Conservation (phyloP, 2,888 invertebrate genomes). For the Yponomeuta malinellus region DNA sequence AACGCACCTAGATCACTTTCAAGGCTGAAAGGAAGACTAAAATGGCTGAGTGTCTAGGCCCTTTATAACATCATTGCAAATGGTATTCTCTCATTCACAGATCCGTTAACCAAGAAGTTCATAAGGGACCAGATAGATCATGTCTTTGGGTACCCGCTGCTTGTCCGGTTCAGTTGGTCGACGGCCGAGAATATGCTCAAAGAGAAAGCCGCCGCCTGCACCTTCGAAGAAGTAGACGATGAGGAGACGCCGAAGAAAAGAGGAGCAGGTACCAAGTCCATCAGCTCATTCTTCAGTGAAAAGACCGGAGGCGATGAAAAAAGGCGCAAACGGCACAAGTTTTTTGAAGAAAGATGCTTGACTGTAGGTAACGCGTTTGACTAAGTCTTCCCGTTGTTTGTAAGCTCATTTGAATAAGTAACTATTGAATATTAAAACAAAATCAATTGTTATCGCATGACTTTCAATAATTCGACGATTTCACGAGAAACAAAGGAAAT, state of each 20-base stretch:
- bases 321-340: conserved; percentile 76
- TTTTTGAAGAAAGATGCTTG: conserved; percentile 80
- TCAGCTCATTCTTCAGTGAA: conserved; percentile 76
- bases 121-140: conserved; percentile 86
- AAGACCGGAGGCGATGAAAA: conserved; percentile 45
- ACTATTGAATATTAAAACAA: background rate
- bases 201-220: conserved; percentile 81
- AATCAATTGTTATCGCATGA: background rate
- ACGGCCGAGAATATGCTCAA: conserved; percentile 90
- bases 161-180: conserved; percentile 98
- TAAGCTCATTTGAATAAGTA: background rate
- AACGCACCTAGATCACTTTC: no score
- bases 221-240: conserved; percentile 82
- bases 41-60: no score
- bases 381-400: conserved; percentile 26
- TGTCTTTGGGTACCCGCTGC: conserved; percentile 94
- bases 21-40: no score
- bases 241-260: conserved; percentile 54
- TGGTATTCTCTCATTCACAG: conserved; percentile 60
- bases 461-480: background rate
- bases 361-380: conserved; percentile 68
- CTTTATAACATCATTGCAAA: no score
- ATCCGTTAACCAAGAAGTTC: conserved; percentile 96
- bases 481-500: background rate
- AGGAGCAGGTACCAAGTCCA: conserved; percentile 60